A percentile compares a stretch with the other conserved stretches of the same genome.
Conservation (phyloP, 2,113 vertebrate species). For the Otocyon megalotis region DNA sequence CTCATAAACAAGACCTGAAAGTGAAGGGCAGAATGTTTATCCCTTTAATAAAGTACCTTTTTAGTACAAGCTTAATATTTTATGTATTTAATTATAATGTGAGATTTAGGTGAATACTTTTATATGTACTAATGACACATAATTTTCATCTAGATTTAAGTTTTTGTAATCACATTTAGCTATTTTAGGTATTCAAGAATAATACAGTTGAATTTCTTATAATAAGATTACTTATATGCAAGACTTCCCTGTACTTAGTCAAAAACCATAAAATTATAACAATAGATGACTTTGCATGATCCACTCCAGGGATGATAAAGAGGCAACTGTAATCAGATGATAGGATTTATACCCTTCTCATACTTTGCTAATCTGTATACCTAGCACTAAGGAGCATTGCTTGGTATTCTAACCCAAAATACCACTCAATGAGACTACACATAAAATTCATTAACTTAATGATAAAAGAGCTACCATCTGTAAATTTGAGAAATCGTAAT, state of each 20-base stretch:
- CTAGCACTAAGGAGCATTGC: neutral
- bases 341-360: neutral
- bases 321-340: neutral
- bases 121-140: neutral
- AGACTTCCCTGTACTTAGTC: neutral
- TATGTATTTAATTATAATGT: conserved; percentile 8
- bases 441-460: neutral
- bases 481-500: neutral
- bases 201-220: neutral
- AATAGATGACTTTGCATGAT: neutral
- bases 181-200: neutral
- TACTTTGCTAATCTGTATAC: neutral
- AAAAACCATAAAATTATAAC: neutral
- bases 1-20: neutral
- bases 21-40: neutral
- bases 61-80: neutral
- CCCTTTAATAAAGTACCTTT: neutral
- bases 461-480: neutral
- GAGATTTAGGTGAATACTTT: neutral
- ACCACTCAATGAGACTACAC: neutral
- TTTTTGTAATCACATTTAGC: conserved; percentile 11
- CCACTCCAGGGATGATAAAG: neutral
- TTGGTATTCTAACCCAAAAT: neutral
- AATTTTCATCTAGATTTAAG: neutral
- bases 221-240: neutral